Percentiles rank a stretch among this genome's conserved stretches.
Evolutionary conservation across 2,797 vertebrate species (phyloP).

Genomic region (Gymnoscopelus braueri): DNA sequence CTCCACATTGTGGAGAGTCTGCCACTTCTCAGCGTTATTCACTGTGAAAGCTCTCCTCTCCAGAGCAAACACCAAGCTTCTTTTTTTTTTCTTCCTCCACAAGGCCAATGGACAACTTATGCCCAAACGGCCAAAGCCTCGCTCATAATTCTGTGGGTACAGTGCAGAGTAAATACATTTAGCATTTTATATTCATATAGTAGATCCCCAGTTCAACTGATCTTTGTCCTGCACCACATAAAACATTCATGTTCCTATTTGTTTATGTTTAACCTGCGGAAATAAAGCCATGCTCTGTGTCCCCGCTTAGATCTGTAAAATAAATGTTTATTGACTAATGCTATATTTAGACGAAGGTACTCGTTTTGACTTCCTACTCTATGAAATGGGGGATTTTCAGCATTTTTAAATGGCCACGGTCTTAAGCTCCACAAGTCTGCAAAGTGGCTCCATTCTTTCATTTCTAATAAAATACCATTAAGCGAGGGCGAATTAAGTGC

Average conservation of each 20-base stretch:
- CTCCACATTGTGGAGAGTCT: slow-evolving; percentile 75
- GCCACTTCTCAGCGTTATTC: slow-evolving; percentile 78
- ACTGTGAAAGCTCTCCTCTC: slow-evolving; percentile 76
- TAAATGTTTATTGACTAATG: slow-evolving; percentile 70
- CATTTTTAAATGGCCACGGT: slow-evolving; percentile 64
- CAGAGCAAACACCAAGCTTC: slow-evolving; percentile 69
- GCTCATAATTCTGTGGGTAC: slow-evolving; percentile 69
- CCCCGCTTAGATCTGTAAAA: slow-evolving; percentile 68
- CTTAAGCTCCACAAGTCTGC: slow-evolving; percentile 65
- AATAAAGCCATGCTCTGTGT: slow-evolving; percentile 65
- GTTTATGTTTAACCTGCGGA: slow-evolving; percentile 63
- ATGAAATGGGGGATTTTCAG: slow-evolving; percentile 71
- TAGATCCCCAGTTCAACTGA: slow-evolving; percentile 65
- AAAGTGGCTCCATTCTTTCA: slow-evolving; percentile 77
- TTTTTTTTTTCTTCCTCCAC: slow-evolving; percentile 57
- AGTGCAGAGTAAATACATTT: slow-evolving; percentile 72
- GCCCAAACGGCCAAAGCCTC: slow-evolving; percentile 56
- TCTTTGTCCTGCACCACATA: slow-evolving; percentile 73
- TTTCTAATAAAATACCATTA: slow-evolving; percentile 79
- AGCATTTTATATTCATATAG: slow-evolving; percentile 73
- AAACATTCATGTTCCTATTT: slow-evolving; percentile 69
- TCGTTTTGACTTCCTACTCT: slow-evolving; percentile 67
- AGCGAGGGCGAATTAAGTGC: slow-evolving; percentile 74
- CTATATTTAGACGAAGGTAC: slow-evolving; percentile 70
- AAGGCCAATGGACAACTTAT: slow-evolving; percentile 71